Evolutionary conservation across 2,797 vertebrate species (phyloP).

Genomic region (Platalea minor): DNA sequence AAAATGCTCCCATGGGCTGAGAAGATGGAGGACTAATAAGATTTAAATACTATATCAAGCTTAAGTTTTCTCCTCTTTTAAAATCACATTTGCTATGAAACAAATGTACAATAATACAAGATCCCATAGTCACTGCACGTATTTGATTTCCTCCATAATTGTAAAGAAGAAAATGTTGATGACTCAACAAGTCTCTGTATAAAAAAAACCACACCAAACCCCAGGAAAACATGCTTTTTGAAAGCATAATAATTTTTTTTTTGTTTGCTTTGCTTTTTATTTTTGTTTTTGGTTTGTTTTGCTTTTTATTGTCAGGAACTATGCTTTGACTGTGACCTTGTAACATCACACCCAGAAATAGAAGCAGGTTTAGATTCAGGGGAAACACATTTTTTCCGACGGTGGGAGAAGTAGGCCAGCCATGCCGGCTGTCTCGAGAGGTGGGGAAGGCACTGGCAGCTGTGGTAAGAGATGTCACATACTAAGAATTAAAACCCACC

Average conservation of each 20-base stretch:
- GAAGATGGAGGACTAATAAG: constrained; percentile 14
- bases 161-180: constrained; percentile 13
- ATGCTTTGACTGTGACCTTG: background rate
- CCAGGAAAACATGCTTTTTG: background rate
- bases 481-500: background rate
- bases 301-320: constrained; percentile 20
- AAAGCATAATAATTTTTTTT: background rate
- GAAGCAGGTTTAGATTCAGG: constrained; percentile 6
- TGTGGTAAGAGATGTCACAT: background rate
- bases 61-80: constrained; percentile 3
- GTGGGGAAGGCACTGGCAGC: background rate
- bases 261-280: background rate
- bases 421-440: background rate
- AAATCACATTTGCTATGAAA: constrained; percentile 24
- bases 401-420: constrained; percentile 10
- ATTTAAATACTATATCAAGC: constrained; percentile 10
- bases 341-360: constrained; percentile 6
- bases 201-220: background rate
- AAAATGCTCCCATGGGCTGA: background rate
- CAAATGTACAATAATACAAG: background rate
- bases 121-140: background rate
- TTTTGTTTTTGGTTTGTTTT: background rate
- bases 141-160: constrained; percentile 41
- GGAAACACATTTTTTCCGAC: constrained; percentile 33
- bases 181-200: constrained; percentile 35